phyloP scores from a whole-genome alignment of 2,888 invertebrate species.

The Diplazon laetatorius region DNA sequence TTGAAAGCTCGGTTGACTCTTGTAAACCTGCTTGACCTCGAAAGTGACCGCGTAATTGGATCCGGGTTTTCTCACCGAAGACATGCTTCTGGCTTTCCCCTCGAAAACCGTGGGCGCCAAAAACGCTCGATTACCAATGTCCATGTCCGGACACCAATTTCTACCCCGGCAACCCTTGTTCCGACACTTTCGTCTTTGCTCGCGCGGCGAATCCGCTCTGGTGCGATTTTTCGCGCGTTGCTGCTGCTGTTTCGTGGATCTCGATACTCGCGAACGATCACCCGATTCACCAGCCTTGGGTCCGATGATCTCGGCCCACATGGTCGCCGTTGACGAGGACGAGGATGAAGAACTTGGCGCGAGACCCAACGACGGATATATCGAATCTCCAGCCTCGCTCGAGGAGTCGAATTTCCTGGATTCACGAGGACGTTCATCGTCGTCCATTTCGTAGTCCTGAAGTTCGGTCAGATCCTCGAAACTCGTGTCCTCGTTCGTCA shows the following conservation, averaged over 20 bases:
- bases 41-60: constrained; percentile 87
- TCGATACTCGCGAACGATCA: constrained; percentile 68
- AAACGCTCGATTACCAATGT: constrained; percentile 87
- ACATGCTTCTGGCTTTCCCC: constrained; percentile 87
- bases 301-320: constrained; percentile 59
- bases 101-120: constrained; percentile 87
- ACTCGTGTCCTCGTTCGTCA: constrained; percentile 39
- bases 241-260: constrained; percentile 71
- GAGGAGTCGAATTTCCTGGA: constrained; percentile 33
- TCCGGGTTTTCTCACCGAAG: constrained; percentile 83
- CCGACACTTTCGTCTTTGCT: constrained; percentile 78
- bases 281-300: constrained; percentile 59
- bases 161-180: constrained; percentile 71
- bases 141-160: constrained; percentile 85
- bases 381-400: constrained; percentile 39
- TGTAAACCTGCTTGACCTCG: constrained; percentile 86
- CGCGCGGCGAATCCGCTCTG: constrained; percentile 76
- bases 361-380: constrained; percentile 52
- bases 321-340: constrained; percentile 55
- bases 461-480: constrained; percentile 66
- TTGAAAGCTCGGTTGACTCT: constrained; percentile 84
- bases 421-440: constrained; percentile 56
- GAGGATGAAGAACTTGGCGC: constrained; percentile 65
- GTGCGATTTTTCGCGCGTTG: constrained; percentile 74
- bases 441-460: constrained; percentile 52